Evolutionary conservation across 2,888 invertebrate species (phyloP).

Genomic region (Eudemis profundana): DNA sequence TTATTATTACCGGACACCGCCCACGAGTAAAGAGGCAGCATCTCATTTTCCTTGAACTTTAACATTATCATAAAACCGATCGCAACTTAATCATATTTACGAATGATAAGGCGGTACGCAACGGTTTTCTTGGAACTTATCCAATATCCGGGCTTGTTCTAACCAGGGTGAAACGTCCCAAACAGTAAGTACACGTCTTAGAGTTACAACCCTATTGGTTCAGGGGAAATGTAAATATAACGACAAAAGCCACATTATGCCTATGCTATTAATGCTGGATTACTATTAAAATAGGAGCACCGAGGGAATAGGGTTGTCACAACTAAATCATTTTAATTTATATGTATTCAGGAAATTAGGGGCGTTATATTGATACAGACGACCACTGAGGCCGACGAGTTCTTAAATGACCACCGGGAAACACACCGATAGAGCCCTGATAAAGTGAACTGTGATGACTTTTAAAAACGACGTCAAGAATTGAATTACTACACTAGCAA

Average conservation of each 20-base stretch:
- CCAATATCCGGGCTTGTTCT: conserved; percentile 21
- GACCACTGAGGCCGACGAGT: too few species aligned
- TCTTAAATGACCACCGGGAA: too few species aligned
- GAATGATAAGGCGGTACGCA: conserved; percentile 18
- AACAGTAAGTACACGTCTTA: background rate
- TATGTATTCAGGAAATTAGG: too few species aligned
- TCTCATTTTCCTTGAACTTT: background rate
- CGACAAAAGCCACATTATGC: conserved; percentile 38
- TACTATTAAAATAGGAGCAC: conserved; percentile 36
- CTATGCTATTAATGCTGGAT: conserved; percentile 29
- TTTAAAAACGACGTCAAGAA: too few species aligned
- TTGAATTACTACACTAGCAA: too few species aligned
- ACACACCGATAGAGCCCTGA: too few species aligned
- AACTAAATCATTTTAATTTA: background rate
- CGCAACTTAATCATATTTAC: conserved; percentile 33
- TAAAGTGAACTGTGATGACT: too few species aligned
- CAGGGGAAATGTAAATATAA: conserved; percentile 32
- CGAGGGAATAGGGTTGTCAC: conserved; percentile 1
- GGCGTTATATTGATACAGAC: too few species aligned
- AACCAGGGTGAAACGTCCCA: background rate
- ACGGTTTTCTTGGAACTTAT: conserved; percentile 31
- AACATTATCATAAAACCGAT: conserved; percentile 9
- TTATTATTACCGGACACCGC: too few species aligned
- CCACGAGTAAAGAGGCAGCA: too few species aligned
- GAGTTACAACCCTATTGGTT: background rate